Evolutionary conservation across 2,797 vertebrate species (phyloP).

Genomic region (Lepilemur septentrionalis): DNA sequence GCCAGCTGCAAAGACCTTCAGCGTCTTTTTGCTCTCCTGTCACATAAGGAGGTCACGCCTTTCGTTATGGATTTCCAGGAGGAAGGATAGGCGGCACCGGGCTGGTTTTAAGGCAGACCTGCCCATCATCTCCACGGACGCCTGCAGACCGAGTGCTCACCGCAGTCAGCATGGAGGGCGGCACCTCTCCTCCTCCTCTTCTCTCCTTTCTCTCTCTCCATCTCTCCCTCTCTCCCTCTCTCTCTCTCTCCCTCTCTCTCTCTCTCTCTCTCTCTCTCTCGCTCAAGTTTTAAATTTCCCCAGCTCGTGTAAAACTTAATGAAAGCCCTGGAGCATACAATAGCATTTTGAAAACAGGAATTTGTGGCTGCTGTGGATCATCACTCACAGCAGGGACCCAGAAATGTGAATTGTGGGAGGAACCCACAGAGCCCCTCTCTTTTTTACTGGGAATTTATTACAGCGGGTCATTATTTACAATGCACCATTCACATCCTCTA

Average conservation of each 20-base stretch:
- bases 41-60: neutral
- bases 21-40: neutral
- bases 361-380: slow-evolving; percentile 87
- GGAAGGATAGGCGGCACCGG: slow-evolving; percentile 46
- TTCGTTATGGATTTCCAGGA: neutral
- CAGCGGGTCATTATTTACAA: slow-evolving; percentile 89
- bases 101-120: slow-evolving; percentile 69
- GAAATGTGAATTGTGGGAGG: slow-evolving; percentile 86
- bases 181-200: slow-evolving; percentile 9
- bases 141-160: slow-evolving; percentile 63
- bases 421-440: slow-evolving; percentile 83
- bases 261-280: neutral
- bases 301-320: slow-evolving; percentile 87
- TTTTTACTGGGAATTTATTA: slow-evolving; percentile 88
- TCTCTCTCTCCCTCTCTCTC: too few relatives aligned
- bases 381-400: slow-evolving; percentile 87
- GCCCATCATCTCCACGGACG: slow-evolving; percentile 70
- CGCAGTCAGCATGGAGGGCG: slow-evolving; percentile 72
- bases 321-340: slow-evolving; percentile 87
- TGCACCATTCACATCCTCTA: slow-evolving; percentile 88
- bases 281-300: slow-evolving; percentile 86
- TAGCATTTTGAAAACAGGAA: slow-evolving; percentile 88
- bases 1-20: slow-evolving; percentile 58
- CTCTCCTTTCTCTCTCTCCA: too few relatives aligned
- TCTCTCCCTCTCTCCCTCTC: too few relatives aligned